Percentiles rank a stretch among this genome's conserved stretches.
Evolutionary conservation across 2,888 invertebrate genomes (phyloP).

Genomic region (Trissolcus japonicus): DNA sequence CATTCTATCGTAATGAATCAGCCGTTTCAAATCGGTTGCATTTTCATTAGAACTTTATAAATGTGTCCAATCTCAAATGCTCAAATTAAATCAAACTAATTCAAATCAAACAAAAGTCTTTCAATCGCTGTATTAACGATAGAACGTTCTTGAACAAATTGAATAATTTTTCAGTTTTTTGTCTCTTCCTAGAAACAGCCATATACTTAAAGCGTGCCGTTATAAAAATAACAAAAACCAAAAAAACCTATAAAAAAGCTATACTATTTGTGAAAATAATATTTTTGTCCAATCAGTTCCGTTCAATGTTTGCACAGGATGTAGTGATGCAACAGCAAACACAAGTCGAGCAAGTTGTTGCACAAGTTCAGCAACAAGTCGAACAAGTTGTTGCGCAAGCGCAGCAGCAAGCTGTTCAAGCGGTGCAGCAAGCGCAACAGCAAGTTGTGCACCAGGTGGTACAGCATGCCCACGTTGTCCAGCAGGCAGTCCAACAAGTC

Average conservation of each 20-base stretch:
- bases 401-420: constrained; percentile 73
- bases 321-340: constrained; percentile 72
- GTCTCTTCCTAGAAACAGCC: neutral
- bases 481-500: constrained; percentile 73
- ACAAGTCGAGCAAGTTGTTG: constrained; percentile 73
- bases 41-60: no score
- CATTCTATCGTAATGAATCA: no score
- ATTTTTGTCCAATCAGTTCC: constrained; percentile 56
- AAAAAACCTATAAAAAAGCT: neutral
- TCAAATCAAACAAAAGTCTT: no score
- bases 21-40: no score
- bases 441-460: constrained; percentile 74
- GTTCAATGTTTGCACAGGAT: constrained; percentile 63
- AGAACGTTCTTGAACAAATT: neutral
- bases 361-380: constrained; percentile 73
- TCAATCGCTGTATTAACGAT: neutral
- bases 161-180: neutral
- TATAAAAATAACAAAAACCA: neutral
- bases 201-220: constrained; percentile 9
- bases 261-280: constrained; percentile 29
- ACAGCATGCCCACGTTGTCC: constrained; percentile 73
- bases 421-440: constrained; percentile 73
- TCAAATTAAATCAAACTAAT: no score
- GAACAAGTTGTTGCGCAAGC: constrained; percentile 74
- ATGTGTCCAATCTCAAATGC: no score